A percentile compares a stretch with the other conserved stretches of the same genome.
phyloP scores from a whole-genome alignment of 1,140 invertebrate species.

The Cydia fagiglandana region DNA sequence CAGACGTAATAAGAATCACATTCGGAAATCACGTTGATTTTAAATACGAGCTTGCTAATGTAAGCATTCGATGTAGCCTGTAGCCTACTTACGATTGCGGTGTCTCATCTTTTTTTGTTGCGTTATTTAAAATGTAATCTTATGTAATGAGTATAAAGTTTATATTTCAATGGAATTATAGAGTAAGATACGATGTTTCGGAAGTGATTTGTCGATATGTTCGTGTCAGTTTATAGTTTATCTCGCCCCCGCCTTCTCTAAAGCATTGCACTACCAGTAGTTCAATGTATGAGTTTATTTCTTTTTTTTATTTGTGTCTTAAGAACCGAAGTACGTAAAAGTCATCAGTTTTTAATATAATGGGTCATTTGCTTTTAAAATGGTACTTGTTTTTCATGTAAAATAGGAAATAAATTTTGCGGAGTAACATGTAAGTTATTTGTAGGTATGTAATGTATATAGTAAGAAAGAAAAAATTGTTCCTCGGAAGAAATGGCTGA shows the following conservation, averaged over 20 bases:
- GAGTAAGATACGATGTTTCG: neutral
- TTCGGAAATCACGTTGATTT: neutral
- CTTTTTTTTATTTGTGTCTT: neutral
- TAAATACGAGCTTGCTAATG: neutral
- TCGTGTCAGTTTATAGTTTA: constrained; percentile 10
- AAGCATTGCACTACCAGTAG: neutral
- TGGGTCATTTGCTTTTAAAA: no score
- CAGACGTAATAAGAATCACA: neutral
- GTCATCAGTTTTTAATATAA: neutral
- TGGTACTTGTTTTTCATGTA: no score
- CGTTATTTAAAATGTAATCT: neutral
- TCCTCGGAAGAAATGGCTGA: no score
- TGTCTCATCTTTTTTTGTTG: neutral
- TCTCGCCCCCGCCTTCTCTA: neutral
- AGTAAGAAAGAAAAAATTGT: no score
- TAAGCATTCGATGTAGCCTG: neutral
- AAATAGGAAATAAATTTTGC: no score
- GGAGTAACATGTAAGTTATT: no score
- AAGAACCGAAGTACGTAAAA: neutral
- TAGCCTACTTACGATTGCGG: neutral
- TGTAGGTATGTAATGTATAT: no score
- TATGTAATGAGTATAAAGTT: neutral
- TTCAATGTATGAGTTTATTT: neutral
- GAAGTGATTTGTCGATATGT: neutral
- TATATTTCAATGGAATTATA: neutral